Percentiles rank a stretch among this genome's conserved stretches.
These are phyloP conservation scores for Cassiopea xamachana DNA, from an alignment of 30 jellyfish, hydroid and myxozoan genomes.

Conservation along the genomic window DNA sequence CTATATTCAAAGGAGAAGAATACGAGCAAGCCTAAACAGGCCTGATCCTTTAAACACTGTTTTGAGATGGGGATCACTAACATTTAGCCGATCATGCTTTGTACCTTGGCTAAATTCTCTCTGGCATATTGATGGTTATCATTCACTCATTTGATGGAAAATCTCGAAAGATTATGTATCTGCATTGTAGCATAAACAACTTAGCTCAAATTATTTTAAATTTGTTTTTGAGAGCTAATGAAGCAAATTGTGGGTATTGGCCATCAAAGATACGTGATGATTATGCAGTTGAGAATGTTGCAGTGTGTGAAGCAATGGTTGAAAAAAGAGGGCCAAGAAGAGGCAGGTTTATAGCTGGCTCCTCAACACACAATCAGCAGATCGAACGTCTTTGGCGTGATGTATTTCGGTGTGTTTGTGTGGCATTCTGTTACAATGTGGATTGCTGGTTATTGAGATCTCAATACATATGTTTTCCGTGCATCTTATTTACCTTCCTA, in stretches of 20 bases:
- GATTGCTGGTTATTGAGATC: neutral
- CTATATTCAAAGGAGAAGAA: neutral
- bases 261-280: neutral
- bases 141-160: too few relatives aligned
- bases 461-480: neutral
- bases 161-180: constrained; percentile 14
- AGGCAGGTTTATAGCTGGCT: neutral
- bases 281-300: neutral
- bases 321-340: neutral
- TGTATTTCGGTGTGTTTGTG: neutral
- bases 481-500: neutral
- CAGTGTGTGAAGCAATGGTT: neutral
- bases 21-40: neutral
- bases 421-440: neutral
- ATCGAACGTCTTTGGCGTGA: neutral
- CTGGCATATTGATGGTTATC: constrained; percentile 33
- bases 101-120: constrained; percentile 15
- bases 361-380: neutral
- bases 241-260: neutral
- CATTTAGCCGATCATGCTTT: neutral
- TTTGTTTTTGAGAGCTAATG: neutral
- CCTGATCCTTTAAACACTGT: neutral
- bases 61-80: neutral
- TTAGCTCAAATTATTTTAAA: constrained; percentile 5
- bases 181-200: constrained; percentile 21